Percentiles rank a stretch among this genome's conserved stretches.
Evolutionary conservation across 2,888 invertebrate genomes (phyloP).

Genomic region (Hyposoter didymator): DNA sequence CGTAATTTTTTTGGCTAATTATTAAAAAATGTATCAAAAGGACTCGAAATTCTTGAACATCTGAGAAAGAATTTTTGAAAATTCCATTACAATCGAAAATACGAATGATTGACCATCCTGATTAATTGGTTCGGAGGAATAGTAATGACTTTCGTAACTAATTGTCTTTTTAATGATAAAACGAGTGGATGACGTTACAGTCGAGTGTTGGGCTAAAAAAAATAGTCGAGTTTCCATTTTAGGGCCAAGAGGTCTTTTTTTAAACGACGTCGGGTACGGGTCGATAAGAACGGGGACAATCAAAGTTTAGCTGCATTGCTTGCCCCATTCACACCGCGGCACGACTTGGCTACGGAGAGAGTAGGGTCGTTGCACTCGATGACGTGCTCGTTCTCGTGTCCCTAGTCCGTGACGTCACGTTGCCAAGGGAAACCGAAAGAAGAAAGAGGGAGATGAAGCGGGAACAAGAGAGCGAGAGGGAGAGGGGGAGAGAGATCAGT

Average conservation of each 20-base stretch:
- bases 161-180: background rate
- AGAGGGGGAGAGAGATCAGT: background rate
- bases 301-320: conserved; percentile 71
- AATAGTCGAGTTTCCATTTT: background rate
- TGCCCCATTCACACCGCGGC: conserved; percentile 76
- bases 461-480: background rate
- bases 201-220: conserved; percentile 1
- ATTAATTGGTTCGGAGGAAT: background rate
- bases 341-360: conserved; percentile 48
- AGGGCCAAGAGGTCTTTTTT: conserved; percentile 17
- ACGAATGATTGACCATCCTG: background rate
- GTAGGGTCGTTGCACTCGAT: conserved; percentile 77
- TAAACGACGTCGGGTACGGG: conserved; percentile 25
- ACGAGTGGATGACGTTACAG: background rate
- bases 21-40: too few relatives aligned
- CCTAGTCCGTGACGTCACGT: conserved; percentile 78
- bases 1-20: too few relatives aligned
- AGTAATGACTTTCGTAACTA: background rate
- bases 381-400: conserved; percentile 72
- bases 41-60: too few relatives aligned
- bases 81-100: background rate
- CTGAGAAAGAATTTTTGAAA: background rate
- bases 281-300: conserved; percentile 73
- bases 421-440: conserved; percentile 75
- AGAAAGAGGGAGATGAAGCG: conserved; percentile 1